Evolutionary conservation across 2,888 invertebrate species (phyloP).

Genomic region (Bembecia ichneumoniformis): DNA sequence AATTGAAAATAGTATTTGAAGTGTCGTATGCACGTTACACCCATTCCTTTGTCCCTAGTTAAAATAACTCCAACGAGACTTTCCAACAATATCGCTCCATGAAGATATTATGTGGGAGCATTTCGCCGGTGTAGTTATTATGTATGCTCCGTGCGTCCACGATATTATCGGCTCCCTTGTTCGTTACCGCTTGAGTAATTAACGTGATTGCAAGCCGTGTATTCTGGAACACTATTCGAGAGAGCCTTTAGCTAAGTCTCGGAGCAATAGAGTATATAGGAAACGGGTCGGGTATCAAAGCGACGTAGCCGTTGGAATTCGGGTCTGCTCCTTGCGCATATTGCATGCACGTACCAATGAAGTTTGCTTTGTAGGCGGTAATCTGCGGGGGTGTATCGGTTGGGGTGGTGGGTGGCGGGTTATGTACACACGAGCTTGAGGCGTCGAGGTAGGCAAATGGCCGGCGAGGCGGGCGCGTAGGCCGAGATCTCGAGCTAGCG

Average conservation of each 20-base stretch:
- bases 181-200: constrained; percentile 39
- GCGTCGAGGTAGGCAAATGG: constrained; percentile 73
- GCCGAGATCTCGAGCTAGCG: constrained; percentile 61
- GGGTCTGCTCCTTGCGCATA: constrained; percentile 67
- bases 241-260: constrained; percentile 43
- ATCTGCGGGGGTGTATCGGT: constrained; percentile 66
- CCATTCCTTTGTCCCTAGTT: constrained; percentile 6
- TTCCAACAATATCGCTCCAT: neutral
- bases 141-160: neutral
- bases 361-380: constrained; percentile 73
- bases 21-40: constrained; percentile 7
- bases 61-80: neutral
- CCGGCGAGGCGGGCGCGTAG: constrained; percentile 67
- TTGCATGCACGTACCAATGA: constrained; percentile 73
- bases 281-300: constrained; percentile 57
- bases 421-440: constrained; percentile 70
- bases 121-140: neutral
- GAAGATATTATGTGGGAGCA: neutral
- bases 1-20: constrained; percentile 34
- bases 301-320: constrained; percentile 52
- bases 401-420: constrained; percentile 57
- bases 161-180: constrained; percentile 19
- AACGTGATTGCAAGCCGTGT: constrained; percentile 41
- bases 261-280: constrained; percentile 44
- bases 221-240: constrained; percentile 29